Evolutionary conservation across 2,113 vertebrate species (phyloP).

Genomic region (Mirounga angustirostris): DNA sequence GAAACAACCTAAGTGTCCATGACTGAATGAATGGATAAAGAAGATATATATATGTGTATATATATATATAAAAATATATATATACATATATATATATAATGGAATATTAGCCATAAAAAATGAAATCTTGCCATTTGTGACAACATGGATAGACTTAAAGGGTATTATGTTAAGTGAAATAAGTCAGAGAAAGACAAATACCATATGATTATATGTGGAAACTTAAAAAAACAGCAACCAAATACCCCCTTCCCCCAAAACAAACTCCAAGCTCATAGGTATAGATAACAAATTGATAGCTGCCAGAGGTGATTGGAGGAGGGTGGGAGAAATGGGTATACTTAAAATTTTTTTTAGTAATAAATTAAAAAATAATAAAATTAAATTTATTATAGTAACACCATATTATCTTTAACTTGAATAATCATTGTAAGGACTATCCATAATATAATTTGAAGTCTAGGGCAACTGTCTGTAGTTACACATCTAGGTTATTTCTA

Average conservation of each 20-base stretch:
- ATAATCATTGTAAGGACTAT: neutral
- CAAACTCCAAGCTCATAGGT: neutral
- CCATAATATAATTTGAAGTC: neutral
- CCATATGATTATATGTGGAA: neutral
- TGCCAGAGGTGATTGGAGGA: neutral
- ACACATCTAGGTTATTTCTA: neutral
- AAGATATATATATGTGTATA: neutral
- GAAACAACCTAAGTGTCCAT: neutral
- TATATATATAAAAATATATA: no score
- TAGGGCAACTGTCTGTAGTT: conserved; percentile 38
- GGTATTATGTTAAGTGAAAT: neutral
- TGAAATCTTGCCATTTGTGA: neutral
- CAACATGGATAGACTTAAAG: neutral
- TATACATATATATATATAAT: neutral
- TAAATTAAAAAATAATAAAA: neutral
- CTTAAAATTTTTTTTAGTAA: neutral
- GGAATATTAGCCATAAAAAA: neutral
- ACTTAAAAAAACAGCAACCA: neutral
- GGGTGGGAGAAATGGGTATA: neutral
- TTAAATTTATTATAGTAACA: neutral
- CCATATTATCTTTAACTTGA: neutral
- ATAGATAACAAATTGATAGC: neutral
- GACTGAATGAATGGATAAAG: neutral
- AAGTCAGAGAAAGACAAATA: neutral
- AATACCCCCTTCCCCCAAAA: neutral